Base-by-base conservation (phyloP, 1,140 invertebrate species). In the Trichoplusia ni region DNA sequence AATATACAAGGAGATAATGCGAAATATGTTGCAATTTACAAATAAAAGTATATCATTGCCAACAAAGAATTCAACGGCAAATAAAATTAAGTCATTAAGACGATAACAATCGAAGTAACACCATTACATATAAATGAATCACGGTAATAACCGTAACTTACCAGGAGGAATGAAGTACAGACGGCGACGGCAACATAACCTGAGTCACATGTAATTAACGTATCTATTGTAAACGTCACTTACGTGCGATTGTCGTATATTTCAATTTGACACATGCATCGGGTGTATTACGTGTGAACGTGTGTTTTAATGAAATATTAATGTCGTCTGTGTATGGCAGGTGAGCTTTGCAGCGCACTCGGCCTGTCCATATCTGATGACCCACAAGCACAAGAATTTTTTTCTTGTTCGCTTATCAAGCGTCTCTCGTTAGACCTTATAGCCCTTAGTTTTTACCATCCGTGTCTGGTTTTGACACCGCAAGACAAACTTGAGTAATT, bases 211-310 rank as follows among this genome's bases (percentile, higher is more conserved):
- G 63, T 69, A 75, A 80, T 74, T 71, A 71, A 37, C 23, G 54
- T 44, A 33, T 69, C 69, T 69, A 73, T 75, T 79, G 71, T 78
- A 75, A 71, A 67, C 73, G 75, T 82, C 79, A 80, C 23, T 69
- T 67, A 44, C 58, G 53, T 56, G 68, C 46, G 61, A 49, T 44
- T 42, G 35, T 64, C 42, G 53, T 70, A 75, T 79, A 81, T 81
- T 82, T 84, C 83, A 84, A 78, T 82, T 82, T 82, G 76, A 83
- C 81, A 83, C 79, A 82, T 86, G 64, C 66, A 64, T 60, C 53
- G n/a, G n/a, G 56, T 65, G 67, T 63, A 49, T 31, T 31, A 60
- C 59, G 31, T 29, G 49, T 49, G 49, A 56, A 73, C 64, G 62
- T 65, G 60, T 64, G 71, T 73, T 67, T 67, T 71, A 70, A 72